These are phyloP conservation scores for Ridgeia piscesae DNA, from an alignment of 1,140 invertebrate species.

Conservation along the genomic window DNA sequence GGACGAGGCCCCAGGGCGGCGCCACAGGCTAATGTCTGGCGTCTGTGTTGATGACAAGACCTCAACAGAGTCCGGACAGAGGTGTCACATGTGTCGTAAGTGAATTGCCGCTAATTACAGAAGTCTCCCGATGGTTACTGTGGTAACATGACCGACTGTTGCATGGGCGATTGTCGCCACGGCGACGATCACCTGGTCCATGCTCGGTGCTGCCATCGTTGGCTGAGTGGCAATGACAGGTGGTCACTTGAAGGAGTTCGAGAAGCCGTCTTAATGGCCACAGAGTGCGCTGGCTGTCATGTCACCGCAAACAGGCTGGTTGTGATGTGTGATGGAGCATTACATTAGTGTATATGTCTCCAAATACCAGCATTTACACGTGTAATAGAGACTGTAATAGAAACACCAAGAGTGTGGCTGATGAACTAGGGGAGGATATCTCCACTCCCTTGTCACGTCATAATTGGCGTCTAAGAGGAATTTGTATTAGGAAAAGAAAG, in stretches of 20 bases:
- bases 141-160: background rate
- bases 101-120: background rate
- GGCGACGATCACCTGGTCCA: background rate
- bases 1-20: background rate
- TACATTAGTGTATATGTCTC: background rate
- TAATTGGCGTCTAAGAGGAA: too few species aligned
- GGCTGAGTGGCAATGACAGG: background rate
- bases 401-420: background rate
- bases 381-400: background rate
- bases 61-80: background rate
- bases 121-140: background rate
- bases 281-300: background rate
- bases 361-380: background rate
- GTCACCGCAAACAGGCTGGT: background rate
- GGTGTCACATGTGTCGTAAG: background rate
- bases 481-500: too few species aligned
- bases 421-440: too few species aligned
- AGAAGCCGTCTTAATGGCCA: background rate
- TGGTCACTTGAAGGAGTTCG: background rate
- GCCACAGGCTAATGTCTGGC: too few species aligned
- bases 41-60: background rate
- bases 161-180: background rate
- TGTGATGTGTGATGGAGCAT: background rate
- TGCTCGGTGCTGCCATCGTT: background rate
- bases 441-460: too few species aligned